Evolutionary conservation across 2,888 invertebrate genomes (phyloP), one percentile per base, ranked within the genome.

Genomic region (Yponomeuta evonymella): DNA sequence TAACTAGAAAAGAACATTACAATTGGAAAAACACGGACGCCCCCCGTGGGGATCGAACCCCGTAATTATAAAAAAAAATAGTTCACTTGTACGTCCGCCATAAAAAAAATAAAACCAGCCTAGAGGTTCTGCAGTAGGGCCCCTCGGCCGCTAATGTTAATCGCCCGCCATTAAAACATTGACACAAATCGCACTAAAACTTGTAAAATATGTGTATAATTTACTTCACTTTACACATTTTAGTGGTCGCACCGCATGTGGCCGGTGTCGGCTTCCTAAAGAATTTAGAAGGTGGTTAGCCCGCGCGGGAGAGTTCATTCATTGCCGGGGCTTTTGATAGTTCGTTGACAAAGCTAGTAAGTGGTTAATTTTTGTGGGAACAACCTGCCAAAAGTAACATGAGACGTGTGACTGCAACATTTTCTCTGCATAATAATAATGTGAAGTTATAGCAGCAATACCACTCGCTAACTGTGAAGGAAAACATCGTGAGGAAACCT

Each of bases 121-220:
- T 58, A 15, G 51, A 58, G 12, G 15, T 58, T 15, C 15, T 12
- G 15, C 15, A 58, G 51, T 58, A 58, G 51, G 51, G 15, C 51
- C 51, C 51, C 51, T 58, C 8, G 51, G 51, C 51, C 51, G 29
- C 29, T 64, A 64, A 64, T 64, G 29, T 66, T 66, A 66, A 66
- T 66, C 23, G 66, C 4, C 30, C 48, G 48, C 48, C 51, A 23
- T 23, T 68, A 68, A 68, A 51, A 68, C 48, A 68, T 51, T 68
- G 12, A 68, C 68, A 68, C 68, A 29, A 10, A 48, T 48, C 15
- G 68, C 43, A 36, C 33, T 67, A 67, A 67, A 67, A 67, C 33
- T 11, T 67, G 43, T 43, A 67, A 36, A 67, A 33, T 65, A 65
- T 65, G 65, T 65, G 30, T 29, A 65, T 65, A 65, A 65, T 65